Evolutionary conservation across 2,888 invertebrate species (phyloP).

Genomic region (Sepioteuthis lessoniana): DNA sequence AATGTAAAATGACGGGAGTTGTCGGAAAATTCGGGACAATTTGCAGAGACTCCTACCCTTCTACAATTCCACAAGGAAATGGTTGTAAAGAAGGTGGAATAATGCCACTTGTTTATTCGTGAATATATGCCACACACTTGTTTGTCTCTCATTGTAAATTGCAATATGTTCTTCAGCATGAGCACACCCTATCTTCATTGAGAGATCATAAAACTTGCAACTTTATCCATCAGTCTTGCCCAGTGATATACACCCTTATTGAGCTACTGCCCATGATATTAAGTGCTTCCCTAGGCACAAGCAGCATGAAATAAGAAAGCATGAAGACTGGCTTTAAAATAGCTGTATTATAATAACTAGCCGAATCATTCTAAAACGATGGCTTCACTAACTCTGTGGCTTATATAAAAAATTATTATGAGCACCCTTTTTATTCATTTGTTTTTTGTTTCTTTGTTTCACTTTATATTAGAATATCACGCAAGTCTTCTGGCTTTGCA

Average conservation of each 20-base stretch:
- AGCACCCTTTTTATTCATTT: background rate
- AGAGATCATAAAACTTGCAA: slow-evolving; percentile 33
- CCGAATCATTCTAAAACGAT: background rate
- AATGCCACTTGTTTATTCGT: slow-evolving; percentile 23
- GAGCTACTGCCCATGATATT: background rate
- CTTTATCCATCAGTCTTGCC: slow-evolving; percentile 17
- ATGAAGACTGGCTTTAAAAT: slow-evolving; percentile 33
- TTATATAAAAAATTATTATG: background rate
- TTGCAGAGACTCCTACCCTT: background rate
- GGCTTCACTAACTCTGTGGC: background rate
- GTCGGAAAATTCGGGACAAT: background rate
- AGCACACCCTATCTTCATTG: background rate
- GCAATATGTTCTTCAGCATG: slow-evolving; percentile 21
- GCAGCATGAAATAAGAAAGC: background rate
- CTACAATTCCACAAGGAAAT: slow-evolving; percentile 33
- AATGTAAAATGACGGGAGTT: slow-evolving; percentile 15
- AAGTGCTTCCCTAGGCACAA: background rate
- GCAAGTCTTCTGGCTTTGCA: background rate
- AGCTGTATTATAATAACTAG: background rate
- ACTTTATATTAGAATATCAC: background rate
- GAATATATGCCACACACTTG: background rate
- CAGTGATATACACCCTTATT: background rate
- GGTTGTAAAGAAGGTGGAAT: slow-evolving; percentile 33
- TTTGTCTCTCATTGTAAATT: background rate
- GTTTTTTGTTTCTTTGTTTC: background rate